Evolutionary conservation across 2,113 vertebrate species (phyloP).

Genomic region (Callipepla squamata): DNA sequence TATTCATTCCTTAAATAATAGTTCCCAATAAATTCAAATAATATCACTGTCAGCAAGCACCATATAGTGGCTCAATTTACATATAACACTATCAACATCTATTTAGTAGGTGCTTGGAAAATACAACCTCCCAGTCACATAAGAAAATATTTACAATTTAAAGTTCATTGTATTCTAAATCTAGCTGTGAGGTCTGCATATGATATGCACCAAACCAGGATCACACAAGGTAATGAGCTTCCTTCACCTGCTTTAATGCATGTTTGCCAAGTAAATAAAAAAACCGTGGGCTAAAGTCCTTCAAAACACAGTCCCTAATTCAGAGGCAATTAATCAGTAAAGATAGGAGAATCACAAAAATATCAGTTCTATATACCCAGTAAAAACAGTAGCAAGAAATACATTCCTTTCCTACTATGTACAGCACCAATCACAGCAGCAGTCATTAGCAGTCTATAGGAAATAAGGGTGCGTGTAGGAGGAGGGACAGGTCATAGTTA

Average conservation of each 20-base stretch:
- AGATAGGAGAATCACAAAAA: neutral
- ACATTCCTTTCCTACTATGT: constrained; percentile 15
- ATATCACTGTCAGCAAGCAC: neutral
- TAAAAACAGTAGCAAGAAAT: constrained; percentile 27
- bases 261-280: accelerated
- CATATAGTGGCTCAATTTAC: neutral
- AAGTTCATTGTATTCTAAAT: neutral
- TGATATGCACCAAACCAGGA: neutral
- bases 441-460: neutral
- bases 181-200: neutral
- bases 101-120: neutral
- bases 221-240: neutral
- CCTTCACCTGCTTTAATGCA: neutral
- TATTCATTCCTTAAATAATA: neutral
- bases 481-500: constrained; percentile 17
- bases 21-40: neutral
- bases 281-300: neutral
- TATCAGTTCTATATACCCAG: neutral
- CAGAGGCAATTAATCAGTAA: neutral
- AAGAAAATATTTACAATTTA: neutral
- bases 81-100: neutral
- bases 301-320: neutral
- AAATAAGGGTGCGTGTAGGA: neutral
- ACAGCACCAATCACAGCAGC: neutral
- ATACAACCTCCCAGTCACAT: neutral